Evolutionary conservation across 2,113 vertebrate species (phyloP), one percentile per base, ranked within the genome.

Genomic region (Pongo pygmaeus): DNA sequence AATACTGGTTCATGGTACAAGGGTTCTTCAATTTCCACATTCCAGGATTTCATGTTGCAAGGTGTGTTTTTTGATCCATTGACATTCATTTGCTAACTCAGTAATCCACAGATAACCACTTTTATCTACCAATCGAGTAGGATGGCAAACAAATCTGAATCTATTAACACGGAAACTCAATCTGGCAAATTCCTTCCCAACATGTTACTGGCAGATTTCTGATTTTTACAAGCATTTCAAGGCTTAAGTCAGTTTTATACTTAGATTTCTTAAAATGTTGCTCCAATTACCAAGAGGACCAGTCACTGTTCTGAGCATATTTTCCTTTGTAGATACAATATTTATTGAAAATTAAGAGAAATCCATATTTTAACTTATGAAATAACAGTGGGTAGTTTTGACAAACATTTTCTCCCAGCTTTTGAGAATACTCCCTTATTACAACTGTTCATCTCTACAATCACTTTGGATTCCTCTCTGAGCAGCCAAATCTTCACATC

Each of bases 221-320:
- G 22, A 1, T 74, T 91, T 94, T 83, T 57, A 67, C 1, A 69
- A 83, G 27, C 30, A 52, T 78, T 70, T 77, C 43, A 95, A 75
- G 57, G 32, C 84, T 94, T 64, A 70, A 52, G 72, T 57, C 25
- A 89, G 14, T 87, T 90, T 92, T 69, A 89, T 69, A 61, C 32
- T 69, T 88, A 77, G 11, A 78, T 59, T 95, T 95, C 17, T 96
- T 79, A 67, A 86, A 74, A 75, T 64, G 87, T 94, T 94, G 16
- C 50, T 86, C 17, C 23, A 79, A 0, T 74, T 77, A 46, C n/a
- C 13, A 40, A 78, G 10, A 93, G 89, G n/a, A 27, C 3, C 9
- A 83, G 32, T 78, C 40, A 43, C 22, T 88, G 3, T 43, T 84
- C 10, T 61, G 40, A 87, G 25, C 20, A 86, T 40, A 80, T 78